phyloP scores from a whole-genome alignment of 2,888 invertebrate genomes.

The Apodemia zela region DNA sequence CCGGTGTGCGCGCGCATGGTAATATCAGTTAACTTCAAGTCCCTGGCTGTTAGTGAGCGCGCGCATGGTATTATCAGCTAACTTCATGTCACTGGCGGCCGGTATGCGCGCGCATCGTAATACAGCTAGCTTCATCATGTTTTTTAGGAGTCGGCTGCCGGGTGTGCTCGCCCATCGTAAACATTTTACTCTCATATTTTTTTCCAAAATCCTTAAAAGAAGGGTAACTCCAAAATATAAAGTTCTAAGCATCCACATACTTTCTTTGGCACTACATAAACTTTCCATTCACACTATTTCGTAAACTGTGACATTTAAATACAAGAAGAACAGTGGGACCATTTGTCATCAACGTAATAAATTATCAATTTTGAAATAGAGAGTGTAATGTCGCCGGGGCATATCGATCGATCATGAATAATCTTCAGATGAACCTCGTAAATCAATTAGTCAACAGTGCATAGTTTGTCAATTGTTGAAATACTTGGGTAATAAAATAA shows the following conservation, averaged over 20 bases:
- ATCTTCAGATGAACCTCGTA: constrained; percentile 30
- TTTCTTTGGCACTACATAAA: background rate
- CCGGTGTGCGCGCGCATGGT: no score
- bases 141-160: no score
- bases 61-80: no score
- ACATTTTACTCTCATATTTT: no score
- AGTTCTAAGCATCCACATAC: background rate
- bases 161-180: no score
- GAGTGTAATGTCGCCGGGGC: constrained; percentile 33
- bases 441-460: constrained; percentile 34
- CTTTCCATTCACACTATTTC: constrained; percentile 8
- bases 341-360: constrained; percentile 35
- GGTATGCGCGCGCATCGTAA: no score
- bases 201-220: no score
- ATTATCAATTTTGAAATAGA: constrained; percentile 36
- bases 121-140: no score
- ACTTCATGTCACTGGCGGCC: no score
- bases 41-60: no score
- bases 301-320: constrained; percentile 9
- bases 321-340: constrained; percentile 15
- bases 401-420: constrained; percentile 35
- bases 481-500: constrained; percentile 15
- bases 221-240: background rate
- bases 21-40: no score
- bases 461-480: constrained; percentile 22